Conservation (phyloP, 1,140 invertebrate genomes). For the Nasonia giraulti region DNA sequence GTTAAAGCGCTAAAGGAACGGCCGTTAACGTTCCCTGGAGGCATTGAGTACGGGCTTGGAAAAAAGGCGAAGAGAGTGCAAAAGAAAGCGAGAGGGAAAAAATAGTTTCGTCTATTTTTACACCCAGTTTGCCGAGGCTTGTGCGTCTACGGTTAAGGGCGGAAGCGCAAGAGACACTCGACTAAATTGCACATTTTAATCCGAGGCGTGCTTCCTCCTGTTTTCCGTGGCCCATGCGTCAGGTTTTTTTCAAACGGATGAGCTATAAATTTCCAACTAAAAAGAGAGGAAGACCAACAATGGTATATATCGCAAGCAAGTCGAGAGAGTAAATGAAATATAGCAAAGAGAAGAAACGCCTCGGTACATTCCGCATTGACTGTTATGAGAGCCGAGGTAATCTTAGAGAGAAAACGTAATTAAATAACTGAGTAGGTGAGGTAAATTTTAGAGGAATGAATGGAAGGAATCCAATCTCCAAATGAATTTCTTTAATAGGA, state of each 20-base stretch:
- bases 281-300: background rate
- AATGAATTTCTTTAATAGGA: no score
- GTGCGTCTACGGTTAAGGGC: constrained; percentile 8
- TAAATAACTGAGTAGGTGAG: background rate
- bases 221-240: background rate
- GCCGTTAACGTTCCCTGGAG: constrained; percentile 30
- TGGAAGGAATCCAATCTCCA: no score
- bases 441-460: background rate
- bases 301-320: background rate
- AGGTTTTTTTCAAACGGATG: constrained; percentile 27
- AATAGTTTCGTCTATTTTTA: constrained; percentile 15
- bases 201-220: constrained; percentile 2
- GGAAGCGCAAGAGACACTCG: constrained; percentile 42
- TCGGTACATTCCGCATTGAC: background rate
- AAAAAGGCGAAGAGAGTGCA: constrained; percentile 7
- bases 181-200: constrained; percentile 48
- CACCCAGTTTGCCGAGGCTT: background rate
- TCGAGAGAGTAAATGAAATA: constrained; percentile 15
- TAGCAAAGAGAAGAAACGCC: background rate
- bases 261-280: constrained; percentile 26
- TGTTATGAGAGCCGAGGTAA: background rate
- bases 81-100: constrained; percentile 19
- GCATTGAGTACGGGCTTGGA: constrained; percentile 23
- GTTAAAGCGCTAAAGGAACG: constrained; percentile 42
- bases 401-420: background rate